These are phyloP conservation scores for Tetrapedia diversipes DNA, from an alignment of 2,888 invertebrate species.

Conservation along the genomic window DNA sequence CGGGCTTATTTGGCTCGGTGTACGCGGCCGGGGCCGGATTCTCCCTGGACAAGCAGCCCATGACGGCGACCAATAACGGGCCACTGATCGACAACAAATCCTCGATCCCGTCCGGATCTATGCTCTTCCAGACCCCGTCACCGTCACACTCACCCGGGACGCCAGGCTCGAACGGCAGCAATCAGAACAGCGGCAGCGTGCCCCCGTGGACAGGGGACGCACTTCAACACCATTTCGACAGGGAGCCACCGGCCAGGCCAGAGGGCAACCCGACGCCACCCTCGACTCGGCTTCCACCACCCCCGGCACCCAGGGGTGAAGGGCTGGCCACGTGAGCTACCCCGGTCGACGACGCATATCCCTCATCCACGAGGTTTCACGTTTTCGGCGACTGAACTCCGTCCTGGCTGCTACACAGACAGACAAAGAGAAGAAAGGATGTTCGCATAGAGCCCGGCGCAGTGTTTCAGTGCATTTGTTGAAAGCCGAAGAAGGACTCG, in stretches of 20 bases:
- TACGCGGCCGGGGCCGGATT: constrained; percentile 83
- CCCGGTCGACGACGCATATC: constrained; percentile 53
- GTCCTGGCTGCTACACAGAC: constrained; percentile 14
- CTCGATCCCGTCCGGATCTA: constrained; percentile 78
- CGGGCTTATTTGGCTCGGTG: constrained; percentile 90
- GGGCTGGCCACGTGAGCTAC: constrained; percentile 88
- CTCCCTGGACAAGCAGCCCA: constrained; percentile 84
- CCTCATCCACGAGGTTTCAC: constrained; percentile 37
- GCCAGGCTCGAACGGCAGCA: constrained; percentile 78
- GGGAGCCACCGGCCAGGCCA: constrained; percentile 82
- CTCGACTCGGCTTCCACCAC: constrained; percentile 85
- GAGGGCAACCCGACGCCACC: constrained; percentile 81
- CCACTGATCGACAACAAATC: constrained; percentile 74
- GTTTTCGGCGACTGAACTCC: constrained; percentile 44
- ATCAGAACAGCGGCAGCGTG: constrained; percentile 83
- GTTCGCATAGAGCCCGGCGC: constrained; percentile 3
- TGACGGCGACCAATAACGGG: constrained; percentile 83
- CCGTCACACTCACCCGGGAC: constrained; percentile 82
- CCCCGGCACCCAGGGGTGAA: constrained; percentile 87
- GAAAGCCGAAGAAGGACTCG: constrained; percentile 35
- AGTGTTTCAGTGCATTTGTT: constrained; percentile 60
- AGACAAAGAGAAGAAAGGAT: not conserved
- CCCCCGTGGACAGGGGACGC: constrained; percentile 84
- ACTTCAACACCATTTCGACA: constrained; percentile 85
- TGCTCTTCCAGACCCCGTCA: constrained; percentile 81